Percentiles rank a stretch among this genome's conserved stretches.
phyloP scores from a whole-genome alignment of 2,113 vertebrate species.

The Ailurus styani region DNA sequence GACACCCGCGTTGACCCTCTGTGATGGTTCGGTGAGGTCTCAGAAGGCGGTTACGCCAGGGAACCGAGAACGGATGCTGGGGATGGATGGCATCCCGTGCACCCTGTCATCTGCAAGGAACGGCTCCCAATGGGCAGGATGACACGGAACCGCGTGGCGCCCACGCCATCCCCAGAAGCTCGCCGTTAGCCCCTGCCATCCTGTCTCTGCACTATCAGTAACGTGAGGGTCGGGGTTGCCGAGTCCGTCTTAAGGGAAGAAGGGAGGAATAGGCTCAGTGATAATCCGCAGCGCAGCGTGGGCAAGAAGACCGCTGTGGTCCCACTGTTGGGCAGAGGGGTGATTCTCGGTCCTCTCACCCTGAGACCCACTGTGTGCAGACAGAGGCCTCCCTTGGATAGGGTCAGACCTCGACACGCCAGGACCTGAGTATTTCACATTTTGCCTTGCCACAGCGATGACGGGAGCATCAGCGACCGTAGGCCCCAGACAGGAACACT shows the following conservation, averaged over 20 bases:
- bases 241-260: neutral
- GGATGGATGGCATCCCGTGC: fast-evolving
- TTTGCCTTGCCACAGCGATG: fast-evolving
- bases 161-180: fast-evolving
- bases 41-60: neutral
- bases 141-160: fast-evolving
- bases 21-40: fast-evolving
- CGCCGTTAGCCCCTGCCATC: fast-evolving
- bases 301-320: fast-evolving
- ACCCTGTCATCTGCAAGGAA: fast-evolving
- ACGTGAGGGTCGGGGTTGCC: fast-evolving
- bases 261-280: neutral
- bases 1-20: too few species aligned
- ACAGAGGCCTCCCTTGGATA: neutral
- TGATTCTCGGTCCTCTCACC: fast-evolving
- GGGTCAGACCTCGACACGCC: fast-evolving
- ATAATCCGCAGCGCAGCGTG: fast-evolving
- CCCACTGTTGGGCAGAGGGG: fast-evolving
- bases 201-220: neutral
- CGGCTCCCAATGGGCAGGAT: fast-evolving
- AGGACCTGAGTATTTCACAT: fast-evolving
- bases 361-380: fast-evolving
- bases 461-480: fast-evolving
- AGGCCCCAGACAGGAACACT: neutral
- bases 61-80: neutral